phyloP scores from a whole-genome alignment of 2,113 vertebrate species.

The Chunga burmeisteri region DNA sequence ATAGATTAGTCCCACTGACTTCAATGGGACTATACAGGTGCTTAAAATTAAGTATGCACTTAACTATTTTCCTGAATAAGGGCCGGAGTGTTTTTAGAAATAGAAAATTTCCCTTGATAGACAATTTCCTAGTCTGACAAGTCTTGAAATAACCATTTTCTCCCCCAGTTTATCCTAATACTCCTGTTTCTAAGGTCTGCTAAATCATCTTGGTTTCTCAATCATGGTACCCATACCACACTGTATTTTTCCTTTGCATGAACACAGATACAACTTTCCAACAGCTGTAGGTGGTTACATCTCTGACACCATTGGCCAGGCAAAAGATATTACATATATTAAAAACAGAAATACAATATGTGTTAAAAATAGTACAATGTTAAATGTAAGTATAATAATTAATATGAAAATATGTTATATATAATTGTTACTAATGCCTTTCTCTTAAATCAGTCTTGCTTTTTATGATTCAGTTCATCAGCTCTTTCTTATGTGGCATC shows the following conservation, averaged over 20 bases:
- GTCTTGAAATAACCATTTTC: conserved; percentile 24
- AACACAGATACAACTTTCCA: neutral
- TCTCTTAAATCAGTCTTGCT: neutral
- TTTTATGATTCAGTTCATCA: neutral
- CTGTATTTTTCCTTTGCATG: neutral
- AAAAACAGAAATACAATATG: neutral
- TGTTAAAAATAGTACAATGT: neutral
- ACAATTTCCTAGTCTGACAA: conserved; percentile 40
- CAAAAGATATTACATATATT: neutral
- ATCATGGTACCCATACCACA: neutral
- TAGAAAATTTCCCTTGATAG: neutral
- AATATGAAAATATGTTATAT: neutral
- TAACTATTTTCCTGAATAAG: conserved; percentile 36
- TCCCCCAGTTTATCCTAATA: neutral
- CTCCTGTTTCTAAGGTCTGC: conserved; percentile 26
- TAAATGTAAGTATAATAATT: neutral
- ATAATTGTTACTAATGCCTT: neutral
- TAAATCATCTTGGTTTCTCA: conserved; percentile 13
- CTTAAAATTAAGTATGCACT: conserved; percentile 42
- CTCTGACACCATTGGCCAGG: neutral
- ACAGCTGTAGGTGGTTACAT: neutral
- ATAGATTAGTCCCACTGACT: conserved; percentile 18
- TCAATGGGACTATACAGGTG: conserved; percentile 35
- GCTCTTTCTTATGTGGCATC: neutral
- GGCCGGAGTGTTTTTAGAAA: neutral